phyloP scores from a whole-genome alignment of 1,140 invertebrate genomes.

The Drosophila tristis region DNA sequence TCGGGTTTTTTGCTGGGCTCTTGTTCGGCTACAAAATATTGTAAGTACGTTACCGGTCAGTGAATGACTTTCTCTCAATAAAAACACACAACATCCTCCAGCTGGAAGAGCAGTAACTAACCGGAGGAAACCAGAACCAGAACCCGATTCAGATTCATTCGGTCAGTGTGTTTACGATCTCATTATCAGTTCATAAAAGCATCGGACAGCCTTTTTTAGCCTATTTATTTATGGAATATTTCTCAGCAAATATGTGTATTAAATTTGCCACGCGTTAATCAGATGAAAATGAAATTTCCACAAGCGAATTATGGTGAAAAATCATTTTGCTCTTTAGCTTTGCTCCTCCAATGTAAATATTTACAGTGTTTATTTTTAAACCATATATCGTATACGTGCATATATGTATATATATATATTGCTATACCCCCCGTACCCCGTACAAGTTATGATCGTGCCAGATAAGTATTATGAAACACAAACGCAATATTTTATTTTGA shows the following conservation, averaged over 20 bases:
- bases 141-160: slow-evolving; percentile 5
- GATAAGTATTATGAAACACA: slow-evolving; percentile 72
- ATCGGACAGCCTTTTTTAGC: slow-evolving; percentile 19
- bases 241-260: slow-evolving; percentile 22
- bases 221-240: slow-evolving; percentile 28
- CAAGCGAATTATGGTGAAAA: slow-evolving; percentile 44
- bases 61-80: slow-evolving; percentile 1
- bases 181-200: slow-evolving; percentile 48
- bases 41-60: slow-evolving; percentile 23
- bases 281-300: not conserved
- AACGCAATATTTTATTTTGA: not conserved
- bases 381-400: slow-evolving; percentile 46
- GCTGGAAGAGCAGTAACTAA: slow-evolving; percentile 5
- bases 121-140: slow-evolving; percentile 36
- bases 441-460: slow-evolving; percentile 58
- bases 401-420: slow-evolving; percentile 32
- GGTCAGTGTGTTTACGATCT: slow-evolving; percentile 27
- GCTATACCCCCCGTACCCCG: slow-evolving; percentile 4
- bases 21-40: slow-evolving; percentile 7
- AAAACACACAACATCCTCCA: not conserved
- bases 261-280: slow-evolving; percentile 2
- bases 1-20: not conserved
- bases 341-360: slow-evolving; percentile 69
- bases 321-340: slow-evolving; percentile 27
- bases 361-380: slow-evolving; percentile 77